Evolutionary conservation across 2,113 vertebrate species (phyloP).

Genomic region (Brachyhypopomus gauderio): DNA sequence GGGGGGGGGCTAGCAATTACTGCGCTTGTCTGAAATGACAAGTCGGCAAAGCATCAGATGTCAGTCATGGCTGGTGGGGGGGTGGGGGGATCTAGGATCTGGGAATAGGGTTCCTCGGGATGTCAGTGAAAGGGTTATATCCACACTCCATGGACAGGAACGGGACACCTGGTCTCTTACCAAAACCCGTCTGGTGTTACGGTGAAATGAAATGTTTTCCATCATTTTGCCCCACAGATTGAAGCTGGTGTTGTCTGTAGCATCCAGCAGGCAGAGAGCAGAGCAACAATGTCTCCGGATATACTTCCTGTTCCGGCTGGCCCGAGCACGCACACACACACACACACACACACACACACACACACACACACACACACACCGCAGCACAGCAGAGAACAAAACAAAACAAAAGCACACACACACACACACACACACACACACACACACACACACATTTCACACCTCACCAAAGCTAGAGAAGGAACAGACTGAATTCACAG

Average conservation of each 20-base stretch:
- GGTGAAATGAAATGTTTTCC: not conserved
- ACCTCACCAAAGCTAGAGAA: too few species aligned
- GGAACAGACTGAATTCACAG: too few species aligned
- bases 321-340: too few species aligned
- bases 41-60: conserved; percentile 34
- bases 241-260: not conserved
- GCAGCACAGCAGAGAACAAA: too few species aligned
- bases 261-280: too few species aligned
- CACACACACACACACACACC: too few species aligned
- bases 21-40: conserved; percentile 43
- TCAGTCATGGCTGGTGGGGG: conserved; percentile 38
- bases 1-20: conserved; percentile 39
- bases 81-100: not conserved
- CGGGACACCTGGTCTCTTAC: not conserved
- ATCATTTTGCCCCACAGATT: not conserved
- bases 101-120: not conserved
- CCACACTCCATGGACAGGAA: not conserved
- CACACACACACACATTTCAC: too few species aligned
- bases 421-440: too few species aligned
- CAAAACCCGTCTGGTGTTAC: not conserved
- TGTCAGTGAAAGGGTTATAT: not conserved
- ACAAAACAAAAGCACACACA: too few species aligned
- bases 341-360: too few species aligned
- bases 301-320: too few species aligned
- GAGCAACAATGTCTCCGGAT: too few species aligned